phyloP scores from a whole-genome alignment of 2,797 vertebrate species.

The Esox masquinongy region DNA sequence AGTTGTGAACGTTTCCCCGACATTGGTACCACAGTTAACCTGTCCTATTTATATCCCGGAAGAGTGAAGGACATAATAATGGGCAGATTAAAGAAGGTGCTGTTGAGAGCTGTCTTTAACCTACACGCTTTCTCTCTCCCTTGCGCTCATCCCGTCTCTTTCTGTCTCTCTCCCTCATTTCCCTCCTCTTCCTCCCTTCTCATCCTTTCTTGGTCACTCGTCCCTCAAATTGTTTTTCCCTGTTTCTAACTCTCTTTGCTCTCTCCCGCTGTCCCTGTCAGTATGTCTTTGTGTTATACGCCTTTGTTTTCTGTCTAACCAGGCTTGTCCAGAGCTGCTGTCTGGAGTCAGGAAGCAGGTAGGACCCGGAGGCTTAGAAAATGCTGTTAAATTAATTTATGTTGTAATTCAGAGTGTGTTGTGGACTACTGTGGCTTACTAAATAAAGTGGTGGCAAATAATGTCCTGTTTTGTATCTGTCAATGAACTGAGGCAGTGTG shows the following conservation, averaged over 20 bases:
- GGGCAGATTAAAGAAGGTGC: neutral
- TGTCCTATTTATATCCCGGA: neutral
- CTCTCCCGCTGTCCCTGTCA: no score
- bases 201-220: neutral
- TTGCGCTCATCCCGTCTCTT: neutral
- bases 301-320: slow-evolving; percentile 36
- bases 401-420: neutral
- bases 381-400: no score
- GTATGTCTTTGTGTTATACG: neutral
- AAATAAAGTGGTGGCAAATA: no score
- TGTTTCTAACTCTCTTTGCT: no score
- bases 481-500: neutral
- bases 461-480: neutral
- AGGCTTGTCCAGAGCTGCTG: slow-evolving; percentile 31
- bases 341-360: slow-evolving; percentile 11
- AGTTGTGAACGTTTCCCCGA: neutral
- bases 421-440: slow-evolving; percentile 5
- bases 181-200: neutral
- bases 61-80: neutral
- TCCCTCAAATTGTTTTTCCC: no score
- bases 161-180: neutral
- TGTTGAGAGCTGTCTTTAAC: neutral
- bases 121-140: neutral
- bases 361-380: no score
- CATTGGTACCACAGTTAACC: neutral